Evolutionary conservation across 2,888 invertebrate species (phyloP).

Genomic region (Bugula neritina): DNA sequence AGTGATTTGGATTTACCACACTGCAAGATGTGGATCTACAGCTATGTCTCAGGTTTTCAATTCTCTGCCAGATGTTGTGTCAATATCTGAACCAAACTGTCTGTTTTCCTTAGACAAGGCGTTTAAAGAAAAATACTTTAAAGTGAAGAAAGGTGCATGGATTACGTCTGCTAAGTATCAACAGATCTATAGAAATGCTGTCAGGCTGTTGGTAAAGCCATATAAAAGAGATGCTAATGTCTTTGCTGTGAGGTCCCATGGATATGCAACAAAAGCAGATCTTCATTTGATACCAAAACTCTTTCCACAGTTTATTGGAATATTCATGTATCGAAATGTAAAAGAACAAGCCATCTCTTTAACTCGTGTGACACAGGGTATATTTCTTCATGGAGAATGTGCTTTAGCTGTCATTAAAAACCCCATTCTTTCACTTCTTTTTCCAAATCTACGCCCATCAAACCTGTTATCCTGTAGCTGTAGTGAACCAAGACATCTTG

Average conservation of each 20-base stretch:
- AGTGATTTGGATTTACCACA: background rate
- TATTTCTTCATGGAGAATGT: background rate
- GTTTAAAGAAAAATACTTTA: background rate
- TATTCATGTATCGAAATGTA: conserved; percentile 6
- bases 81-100: background rate
- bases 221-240: background rate
- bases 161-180: background rate
- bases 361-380: background rate
- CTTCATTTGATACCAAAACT: background rate
- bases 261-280: background rate
- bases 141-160: background rate
- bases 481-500: background rate
- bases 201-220: background rate
- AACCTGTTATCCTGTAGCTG: background rate
- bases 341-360: background rate
- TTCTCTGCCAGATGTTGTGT: conserved; percentile 3
- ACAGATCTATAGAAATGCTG: background rate
- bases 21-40: background rate
- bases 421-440: background rate
- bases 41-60: background rate
- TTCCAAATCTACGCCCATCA: conserved; percentile 29
- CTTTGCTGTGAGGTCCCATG: background rate
- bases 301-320: background rate
- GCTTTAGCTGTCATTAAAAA: background rate
- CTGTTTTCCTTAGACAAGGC: background rate